Evolutionary conservation across 2,888 invertebrate genomes (phyloP).

Genomic region (Myopa tessellatipennis): DNA sequence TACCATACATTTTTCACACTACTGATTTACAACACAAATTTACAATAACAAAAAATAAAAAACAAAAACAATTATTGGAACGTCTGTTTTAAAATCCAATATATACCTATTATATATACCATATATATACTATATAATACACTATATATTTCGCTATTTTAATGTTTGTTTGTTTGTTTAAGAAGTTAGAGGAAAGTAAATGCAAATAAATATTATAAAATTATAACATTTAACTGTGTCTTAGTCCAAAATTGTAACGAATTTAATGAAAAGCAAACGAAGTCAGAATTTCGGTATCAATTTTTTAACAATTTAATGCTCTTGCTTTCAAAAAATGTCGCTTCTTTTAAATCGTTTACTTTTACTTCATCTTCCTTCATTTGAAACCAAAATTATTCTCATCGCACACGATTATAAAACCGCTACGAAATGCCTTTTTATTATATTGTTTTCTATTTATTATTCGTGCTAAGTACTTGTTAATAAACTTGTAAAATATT

Average conservation of each 20-base stretch:
- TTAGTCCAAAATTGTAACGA: constrained; percentile 69
- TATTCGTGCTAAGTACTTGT: neutral
- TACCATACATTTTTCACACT: constrained; percentile 14
- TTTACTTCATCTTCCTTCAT: neutral
- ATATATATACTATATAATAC: constrained; percentile 14
- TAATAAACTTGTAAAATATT: neutral
- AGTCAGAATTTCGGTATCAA: neutral
- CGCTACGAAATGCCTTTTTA: constrained; percentile 40
- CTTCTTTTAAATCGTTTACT: neutral
- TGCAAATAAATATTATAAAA: constrained; percentile 12
- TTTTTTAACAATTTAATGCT: neutral
- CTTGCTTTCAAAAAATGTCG: too few species aligned
- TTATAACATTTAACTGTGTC: constrained; percentile 65
- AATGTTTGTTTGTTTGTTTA: constrained; percentile 22
- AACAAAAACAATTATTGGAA: constrained; percentile 1
- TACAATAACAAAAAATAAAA: constrained; percentile 8
- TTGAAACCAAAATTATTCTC: neutral
- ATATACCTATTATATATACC: constrained; percentile 8
- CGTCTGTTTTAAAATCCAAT: constrained; percentile 6
- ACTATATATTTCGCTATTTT: constrained; percentile 3
- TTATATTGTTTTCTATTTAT: constrained; percentile 31
- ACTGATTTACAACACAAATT: constrained; percentile 37
- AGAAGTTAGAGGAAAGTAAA: neutral
- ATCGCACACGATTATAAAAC: constrained; percentile 23
- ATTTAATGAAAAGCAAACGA: constrained; percentile 49